Evolutionary conservation across 2,113 vertebrate genomes (phyloP), one percentile per base, ranked within the genome.

Genomic region (Camelus dromedarius): DNA sequence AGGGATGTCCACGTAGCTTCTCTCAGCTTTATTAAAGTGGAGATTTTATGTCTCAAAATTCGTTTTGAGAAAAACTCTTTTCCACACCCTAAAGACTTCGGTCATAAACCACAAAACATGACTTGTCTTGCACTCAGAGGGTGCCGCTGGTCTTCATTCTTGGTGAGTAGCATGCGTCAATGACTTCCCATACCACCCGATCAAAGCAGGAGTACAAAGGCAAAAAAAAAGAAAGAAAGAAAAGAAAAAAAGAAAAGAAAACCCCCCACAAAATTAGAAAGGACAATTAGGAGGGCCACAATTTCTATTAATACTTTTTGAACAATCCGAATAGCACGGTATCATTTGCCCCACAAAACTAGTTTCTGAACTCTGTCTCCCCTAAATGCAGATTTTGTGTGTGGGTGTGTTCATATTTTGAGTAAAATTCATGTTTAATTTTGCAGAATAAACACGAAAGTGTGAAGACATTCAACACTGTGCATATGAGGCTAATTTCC

Each of bases 1-100:
- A 18, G 6, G 15, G 82, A 5, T 38, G 4, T 19, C 16, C 15
- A 20, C 0, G 1, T 62, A 13, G 6, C 3, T 18, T 35, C 2
- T 11, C 20, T 19, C 6, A 69, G 32, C 5, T 81, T 62, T 66
- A 79, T 48, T 46, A 81, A n/a, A 83, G 32, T 30, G 3, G 5
- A 46, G 32, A 82, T 16, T 79, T 48, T 14, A 2, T 8, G 66
- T 89, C 15, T 79, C 32, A 50, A 81, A 82, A 60, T 67, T 38
- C 76, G 52, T 80, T 73, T 73, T 66, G 52, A 66, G 38, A 72
- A 80, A 81, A 70, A 62, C 54, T 35, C 4, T 56, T 66, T 5
- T 62, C 2, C 24, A 14, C 28, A 69, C 46, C 2, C 6, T 70
- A 69, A 92, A 67, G 28, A 92, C 52, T 12, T 32, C 15, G 56